phyloP scores from a whole-genome alignment of 2,113 vertebrate genomes.

The Bettongia penicillata region DNA sequence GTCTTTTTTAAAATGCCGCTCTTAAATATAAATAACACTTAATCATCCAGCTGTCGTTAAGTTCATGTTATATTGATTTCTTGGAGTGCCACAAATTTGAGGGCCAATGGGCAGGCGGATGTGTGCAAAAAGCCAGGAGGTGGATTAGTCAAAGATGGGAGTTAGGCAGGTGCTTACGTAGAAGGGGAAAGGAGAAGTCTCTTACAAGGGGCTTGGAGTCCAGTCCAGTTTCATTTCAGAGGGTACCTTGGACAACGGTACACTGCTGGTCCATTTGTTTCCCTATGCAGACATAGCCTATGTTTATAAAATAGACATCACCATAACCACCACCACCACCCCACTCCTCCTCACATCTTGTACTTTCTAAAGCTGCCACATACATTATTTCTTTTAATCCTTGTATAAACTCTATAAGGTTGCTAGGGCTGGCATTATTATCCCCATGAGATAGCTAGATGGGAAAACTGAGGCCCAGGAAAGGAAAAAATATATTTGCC shows the following conservation, averaged over 20 bases:
- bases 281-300: not conserved
- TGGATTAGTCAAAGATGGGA: not conserved
- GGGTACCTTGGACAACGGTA: not conserved
- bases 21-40: slow-evolving; percentile 80
- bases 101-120: slow-evolving; percentile 57
- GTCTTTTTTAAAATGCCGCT: slow-evolving; percentile 73
- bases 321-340: not conserved
- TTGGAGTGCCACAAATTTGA: slow-evolving; percentile 71
- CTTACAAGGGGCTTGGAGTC: not conserved
- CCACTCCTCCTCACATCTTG: not conserved
- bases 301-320: not conserved
- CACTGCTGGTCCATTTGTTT: slow-evolving; percentile 1
- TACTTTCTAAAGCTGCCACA: not conserved
- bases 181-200: not conserved
- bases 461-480: not conserved
- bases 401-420: not conserved
- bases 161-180: not conserved
- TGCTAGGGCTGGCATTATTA: not conserved
- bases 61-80: slow-evolving; percentile 79
- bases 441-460: not conserved
- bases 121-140: slow-evolving; percentile 55
- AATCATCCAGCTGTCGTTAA: slow-evolving; percentile 79
- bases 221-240: not conserved
- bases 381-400: not conserved
- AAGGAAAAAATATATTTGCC: not conserved